Evolutionary conservation across 2,888 invertebrate genomes (phyloP).

Genomic region (Epinotia ramella): DNA sequence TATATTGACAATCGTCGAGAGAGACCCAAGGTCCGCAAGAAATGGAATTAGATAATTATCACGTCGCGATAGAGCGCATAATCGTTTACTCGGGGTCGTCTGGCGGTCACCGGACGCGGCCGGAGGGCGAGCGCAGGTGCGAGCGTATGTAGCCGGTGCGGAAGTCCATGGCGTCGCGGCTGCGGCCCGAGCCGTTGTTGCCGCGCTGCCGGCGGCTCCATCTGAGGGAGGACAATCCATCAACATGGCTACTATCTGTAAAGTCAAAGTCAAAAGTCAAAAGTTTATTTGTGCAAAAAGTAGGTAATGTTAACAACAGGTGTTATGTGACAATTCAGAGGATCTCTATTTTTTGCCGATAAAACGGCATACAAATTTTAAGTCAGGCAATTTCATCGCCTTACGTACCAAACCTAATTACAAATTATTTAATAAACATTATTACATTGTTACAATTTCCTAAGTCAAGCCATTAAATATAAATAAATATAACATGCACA

Average conservation of each 20-base stretch:
- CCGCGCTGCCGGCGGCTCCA: conserved; percentile 92
- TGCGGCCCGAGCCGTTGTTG: conserved; percentile 75
- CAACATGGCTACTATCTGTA: neutral
- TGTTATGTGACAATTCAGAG: no score
- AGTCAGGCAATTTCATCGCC: no score
- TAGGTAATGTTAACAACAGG: no score
- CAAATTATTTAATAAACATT: no score
- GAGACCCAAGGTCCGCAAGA: neutral
- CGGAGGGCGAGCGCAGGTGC: conserved; percentile 96
- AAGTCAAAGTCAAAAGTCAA: no score
- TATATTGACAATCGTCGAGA: neutral
- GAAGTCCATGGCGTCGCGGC: conserved; percentile 90
- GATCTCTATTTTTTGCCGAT: no score
- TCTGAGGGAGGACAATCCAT: conserved; percentile 74
- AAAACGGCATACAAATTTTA: no score
- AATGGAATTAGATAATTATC: neutral
- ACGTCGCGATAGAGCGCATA: neutral
- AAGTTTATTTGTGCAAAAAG: no score
- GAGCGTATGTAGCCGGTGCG: conserved; percentile 96
- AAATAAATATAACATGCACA: no score
- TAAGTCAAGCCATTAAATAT: no score
- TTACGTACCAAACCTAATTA: no score
- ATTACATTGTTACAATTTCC: no score
- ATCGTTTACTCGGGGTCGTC: conserved; percentile 22
- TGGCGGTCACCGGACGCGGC: conserved; percentile 95